phyloP scores from a whole-genome alignment of 2,888 invertebrate genomes.

The Stratiomys singularior region DNA sequence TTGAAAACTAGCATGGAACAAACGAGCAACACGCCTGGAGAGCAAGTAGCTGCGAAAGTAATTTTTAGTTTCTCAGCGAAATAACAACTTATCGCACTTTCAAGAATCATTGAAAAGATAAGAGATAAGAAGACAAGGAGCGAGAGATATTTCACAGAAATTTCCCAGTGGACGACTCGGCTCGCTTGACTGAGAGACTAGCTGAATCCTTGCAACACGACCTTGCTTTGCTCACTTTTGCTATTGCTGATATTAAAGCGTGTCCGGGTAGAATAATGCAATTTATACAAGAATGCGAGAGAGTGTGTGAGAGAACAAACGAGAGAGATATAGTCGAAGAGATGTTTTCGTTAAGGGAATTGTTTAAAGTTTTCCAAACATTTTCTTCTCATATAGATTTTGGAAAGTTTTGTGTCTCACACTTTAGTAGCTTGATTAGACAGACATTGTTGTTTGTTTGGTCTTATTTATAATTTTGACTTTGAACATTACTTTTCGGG shows the following conservation, averaged over 20 bases:
- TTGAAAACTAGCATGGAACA: no score
- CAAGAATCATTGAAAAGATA: not conserved
- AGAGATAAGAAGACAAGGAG: not conserved
- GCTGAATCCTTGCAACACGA: not conserved
- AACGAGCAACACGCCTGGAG: no score
- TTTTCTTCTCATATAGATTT: not conserved
- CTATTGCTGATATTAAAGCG: not conserved
- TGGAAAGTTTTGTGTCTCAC: no score
- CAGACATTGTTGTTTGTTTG: no score
- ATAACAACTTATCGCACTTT: conserved; percentile 22
- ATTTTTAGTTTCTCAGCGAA: conserved; percentile 1
- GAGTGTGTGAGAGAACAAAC: no score
- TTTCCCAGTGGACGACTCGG: conserved; percentile 5
- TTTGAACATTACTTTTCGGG: no score
- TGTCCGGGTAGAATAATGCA: not conserved
- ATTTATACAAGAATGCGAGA: not conserved
- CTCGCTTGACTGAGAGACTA: not conserved
- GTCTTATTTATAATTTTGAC: no score
- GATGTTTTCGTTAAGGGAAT: not conserved
- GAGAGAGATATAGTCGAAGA: not conserved
- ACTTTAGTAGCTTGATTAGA: no score
- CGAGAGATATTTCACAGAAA: conserved; percentile 3
- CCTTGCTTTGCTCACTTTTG: not conserved
- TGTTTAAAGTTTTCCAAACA: conserved; percentile 22
- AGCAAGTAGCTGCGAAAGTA: not conserved